phyloP scores from a whole-genome alignment of 2,888 invertebrate species.

The Lamellibrachia columna region DNA sequence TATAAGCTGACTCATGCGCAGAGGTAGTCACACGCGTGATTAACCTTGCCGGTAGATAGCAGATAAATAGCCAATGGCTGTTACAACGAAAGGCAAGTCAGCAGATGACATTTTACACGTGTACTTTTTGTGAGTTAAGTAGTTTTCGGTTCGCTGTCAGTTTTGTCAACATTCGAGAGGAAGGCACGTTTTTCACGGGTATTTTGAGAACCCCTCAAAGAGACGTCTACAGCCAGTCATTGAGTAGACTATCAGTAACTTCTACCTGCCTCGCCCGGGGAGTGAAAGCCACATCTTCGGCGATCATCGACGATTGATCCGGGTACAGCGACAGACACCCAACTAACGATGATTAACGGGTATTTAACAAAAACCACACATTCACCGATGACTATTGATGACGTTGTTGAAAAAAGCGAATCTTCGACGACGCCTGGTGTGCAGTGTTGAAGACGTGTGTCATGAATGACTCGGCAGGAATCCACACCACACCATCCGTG shows the following conservation, averaged over 20 bases:
- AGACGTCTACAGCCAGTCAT: neutral
- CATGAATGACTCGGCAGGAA: neutral
- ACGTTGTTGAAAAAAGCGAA: neutral
- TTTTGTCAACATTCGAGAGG: neutral
- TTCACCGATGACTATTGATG: neutral
- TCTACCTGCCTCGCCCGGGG: neutral
- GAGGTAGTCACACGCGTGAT: neutral
- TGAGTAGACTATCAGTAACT: neutral
- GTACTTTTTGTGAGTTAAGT: neutral
- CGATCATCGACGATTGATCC: neutral
- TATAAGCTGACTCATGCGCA: neutral
- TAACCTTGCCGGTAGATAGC: neutral
- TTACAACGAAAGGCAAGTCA: neutral
- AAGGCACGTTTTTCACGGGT: neutral
- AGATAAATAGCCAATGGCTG: neutral
- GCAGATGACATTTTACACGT: neutral
- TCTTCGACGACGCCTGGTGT: neutral
- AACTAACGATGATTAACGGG: constrained; percentile 11
- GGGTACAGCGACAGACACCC: neutral
- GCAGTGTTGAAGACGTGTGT: neutral
- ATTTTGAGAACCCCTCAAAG: neutral
- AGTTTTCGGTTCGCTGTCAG: neutral
- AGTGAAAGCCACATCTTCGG: neutral
- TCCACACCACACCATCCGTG: neutral
- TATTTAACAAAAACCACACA: neutral